Base-by-base conservation (phyloP, 2,797 vertebrate species). In the Cichlasoma orientale region DNA sequence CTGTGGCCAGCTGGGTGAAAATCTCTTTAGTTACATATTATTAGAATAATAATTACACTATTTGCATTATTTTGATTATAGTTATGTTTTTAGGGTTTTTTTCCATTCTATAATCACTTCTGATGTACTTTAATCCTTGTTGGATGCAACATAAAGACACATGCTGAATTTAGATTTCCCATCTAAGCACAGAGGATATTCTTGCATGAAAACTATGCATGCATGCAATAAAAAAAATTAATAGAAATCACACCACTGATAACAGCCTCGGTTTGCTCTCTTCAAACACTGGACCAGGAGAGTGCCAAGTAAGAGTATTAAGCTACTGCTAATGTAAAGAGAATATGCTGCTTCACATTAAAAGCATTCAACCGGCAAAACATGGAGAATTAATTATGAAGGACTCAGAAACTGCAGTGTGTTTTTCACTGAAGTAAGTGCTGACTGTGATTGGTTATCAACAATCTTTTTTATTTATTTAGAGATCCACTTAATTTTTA, bases 321-420 rank as follows among this genome's bases (percentile, higher is more conserved):
- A 33, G 25, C 56, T 18, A 33, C n/a, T 23, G 23, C 19, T 58
- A 53, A 74, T 78, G 55, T 16, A 78, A 75, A 69, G 25, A 27
- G 19, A 52, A 23, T 27, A 33, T 25, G 66, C 54, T 68, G 29
- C 31, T 55, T 56, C 56, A 52, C 52, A 75, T 63, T 53, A 56
- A 72, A 77, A 31, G 21, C 9, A 4, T 72, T 72, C 21, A 33
- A 31, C 19, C 63, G 50, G 44, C 68, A 76, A 59, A 63, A 70
- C 27, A 61, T 1, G 38, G 13, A 31, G 36, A 13, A 75, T 72
- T 74, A 29, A 75, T 58, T 58, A 72, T 59, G 54, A 78, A 80
- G 71, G 44, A 33, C 52, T 47, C 33, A 69, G 57, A 82, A 50
- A 52, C 50, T 33, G 9, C 36, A 54, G 3, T 19, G 56, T 59